Conservation (phyloP, 1,140 invertebrate genomes). For the Bombus fervidus region DNA sequence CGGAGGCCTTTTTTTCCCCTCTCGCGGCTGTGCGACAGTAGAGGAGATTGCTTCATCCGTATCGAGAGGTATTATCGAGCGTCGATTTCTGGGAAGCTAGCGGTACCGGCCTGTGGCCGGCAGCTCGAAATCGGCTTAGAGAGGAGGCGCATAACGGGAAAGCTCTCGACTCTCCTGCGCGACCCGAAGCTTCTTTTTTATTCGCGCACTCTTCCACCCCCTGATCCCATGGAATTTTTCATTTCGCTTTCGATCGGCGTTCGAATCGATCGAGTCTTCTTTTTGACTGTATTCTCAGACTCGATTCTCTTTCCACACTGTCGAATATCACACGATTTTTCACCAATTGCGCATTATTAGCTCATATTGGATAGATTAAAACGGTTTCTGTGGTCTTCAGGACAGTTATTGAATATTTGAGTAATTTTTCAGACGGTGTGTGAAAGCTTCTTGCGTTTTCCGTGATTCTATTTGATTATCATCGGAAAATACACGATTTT, state of each 20-base stretch:
- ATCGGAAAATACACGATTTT: background rate
- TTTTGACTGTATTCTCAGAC: no score
- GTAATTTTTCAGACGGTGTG: background rate
- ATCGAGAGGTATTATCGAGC: slow-evolving; percentile 72
- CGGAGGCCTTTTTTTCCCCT: slow-evolving; percentile 58
- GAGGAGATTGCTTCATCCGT: slow-evolving; percentile 73
- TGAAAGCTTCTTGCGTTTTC: no score
- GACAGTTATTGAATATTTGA: background rate
- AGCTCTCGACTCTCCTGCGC: slow-evolving; percentile 52
- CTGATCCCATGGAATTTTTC: slow-evolving; percentile 50
- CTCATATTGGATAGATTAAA: no score
- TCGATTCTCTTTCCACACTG: background rate
- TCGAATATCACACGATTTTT: background rate
- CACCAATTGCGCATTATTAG: no score
- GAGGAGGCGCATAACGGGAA: slow-evolving; percentile 65
- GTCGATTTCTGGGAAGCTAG: slow-evolving; percentile 74
- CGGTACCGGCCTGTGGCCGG: slow-evolving; percentile 63
- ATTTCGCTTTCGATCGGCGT: slow-evolving; percentile 66
- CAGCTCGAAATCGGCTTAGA: slow-evolving; percentile 67
- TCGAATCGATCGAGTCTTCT: background rate
- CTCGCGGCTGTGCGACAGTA: slow-evolving; percentile 50
- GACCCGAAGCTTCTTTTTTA: slow-evolving; percentile 45
- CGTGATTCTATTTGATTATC: background rate
- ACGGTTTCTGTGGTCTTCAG: background rate
- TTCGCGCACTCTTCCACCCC: background rate